Evolutionary conservation across 2,797 vertebrate species (phyloP).

Genomic region (Ispidina lecontei): DNA sequence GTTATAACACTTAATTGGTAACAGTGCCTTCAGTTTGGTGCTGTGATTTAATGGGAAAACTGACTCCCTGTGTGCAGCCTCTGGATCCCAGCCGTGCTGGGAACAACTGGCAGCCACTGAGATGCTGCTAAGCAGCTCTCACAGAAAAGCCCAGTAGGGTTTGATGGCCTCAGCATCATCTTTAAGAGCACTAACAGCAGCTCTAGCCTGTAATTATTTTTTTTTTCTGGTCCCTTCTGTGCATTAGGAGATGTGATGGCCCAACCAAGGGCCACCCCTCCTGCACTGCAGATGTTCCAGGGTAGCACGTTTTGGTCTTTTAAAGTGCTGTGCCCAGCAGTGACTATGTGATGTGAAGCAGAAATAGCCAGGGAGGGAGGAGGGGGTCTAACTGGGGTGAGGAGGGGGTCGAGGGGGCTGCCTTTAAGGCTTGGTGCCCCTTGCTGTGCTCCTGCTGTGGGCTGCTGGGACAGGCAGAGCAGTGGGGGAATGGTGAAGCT

Average conservation of each 20-base stretch:
- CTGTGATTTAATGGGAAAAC: background rate
- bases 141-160: background rate
- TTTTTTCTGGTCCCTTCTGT: background rate
- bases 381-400: accelerated
- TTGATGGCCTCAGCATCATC: background rate
- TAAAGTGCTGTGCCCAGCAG: background rate
- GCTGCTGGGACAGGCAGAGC: background rate
- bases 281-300: background rate
- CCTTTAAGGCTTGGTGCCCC: background rate
- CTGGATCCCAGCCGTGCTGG: background rate
- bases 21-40: background rate
- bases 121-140: background rate
- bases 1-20: background rate
- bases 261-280: background rate
- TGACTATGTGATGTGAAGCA: background rate
- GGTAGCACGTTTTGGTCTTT: background rate
- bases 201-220: background rate
- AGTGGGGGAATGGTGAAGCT: background rate
- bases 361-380: background rate
- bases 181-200: background rate
- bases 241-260: background rate
- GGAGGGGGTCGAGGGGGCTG: background rate
- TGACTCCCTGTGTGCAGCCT: background rate
- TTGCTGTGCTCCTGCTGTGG: background rate
- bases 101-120: background rate